phyloP scores from a whole-genome alignment of 2,113 vertebrate species.

The Pithys albifrons region DNA sequence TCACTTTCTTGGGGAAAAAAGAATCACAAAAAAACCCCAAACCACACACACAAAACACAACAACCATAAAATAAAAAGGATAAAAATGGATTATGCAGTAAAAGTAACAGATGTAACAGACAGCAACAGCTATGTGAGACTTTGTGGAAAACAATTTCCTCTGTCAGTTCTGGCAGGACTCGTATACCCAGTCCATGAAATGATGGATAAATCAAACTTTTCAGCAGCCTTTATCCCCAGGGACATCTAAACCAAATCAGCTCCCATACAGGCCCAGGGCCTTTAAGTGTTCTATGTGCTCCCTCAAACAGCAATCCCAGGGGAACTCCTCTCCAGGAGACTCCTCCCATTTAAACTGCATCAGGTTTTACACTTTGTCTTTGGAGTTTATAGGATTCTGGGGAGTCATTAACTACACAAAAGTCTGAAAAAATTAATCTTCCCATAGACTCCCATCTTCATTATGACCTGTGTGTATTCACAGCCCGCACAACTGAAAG shows the following conservation, averaged over 20 bases:
- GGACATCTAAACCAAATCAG: neutral
- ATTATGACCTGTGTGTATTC: neutral
- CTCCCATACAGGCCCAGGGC: neutral
- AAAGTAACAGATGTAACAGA: neutral
- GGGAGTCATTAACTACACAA: neutral
- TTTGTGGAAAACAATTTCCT: neutral
- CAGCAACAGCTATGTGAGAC: neutral
- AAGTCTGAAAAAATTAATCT: neutral
- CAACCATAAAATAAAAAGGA: too few relatives aligned
- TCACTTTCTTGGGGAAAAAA: too few relatives aligned
- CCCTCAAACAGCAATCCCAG: neutral
- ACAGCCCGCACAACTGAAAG: neutral
- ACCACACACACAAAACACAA: too few relatives aligned
- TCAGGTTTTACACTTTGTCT: neutral
- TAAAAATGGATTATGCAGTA: neutral
- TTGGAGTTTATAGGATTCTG: neutral
- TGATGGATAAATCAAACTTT: neutral
- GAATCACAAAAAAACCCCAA: too few relatives aligned
- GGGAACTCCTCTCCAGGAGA: neutral
- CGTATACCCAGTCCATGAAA: neutral
- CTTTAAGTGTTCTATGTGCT: neutral
- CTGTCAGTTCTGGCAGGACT: neutral
- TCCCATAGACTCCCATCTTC: neutral
- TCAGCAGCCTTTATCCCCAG: neutral
- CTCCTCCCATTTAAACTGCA: neutral